A percentile compares a stretch with the other conserved stretches of the same genome.
These are phyloP conservation scores for Oophaga pumilio DNA, from an alignment of 2,113 vertebrate species.

Conservation along the genomic window DNA sequence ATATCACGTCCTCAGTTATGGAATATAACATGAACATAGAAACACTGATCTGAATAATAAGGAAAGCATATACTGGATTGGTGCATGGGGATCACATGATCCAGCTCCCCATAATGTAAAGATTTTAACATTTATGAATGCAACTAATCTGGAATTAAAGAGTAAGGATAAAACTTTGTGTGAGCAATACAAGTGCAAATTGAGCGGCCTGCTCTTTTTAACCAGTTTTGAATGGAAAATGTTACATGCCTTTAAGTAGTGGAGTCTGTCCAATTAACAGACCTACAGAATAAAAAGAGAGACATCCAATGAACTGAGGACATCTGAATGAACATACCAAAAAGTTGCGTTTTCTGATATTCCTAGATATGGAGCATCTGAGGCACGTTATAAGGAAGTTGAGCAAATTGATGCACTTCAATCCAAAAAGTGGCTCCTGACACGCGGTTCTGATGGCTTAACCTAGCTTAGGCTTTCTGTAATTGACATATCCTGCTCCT, in stretches of 20 bases:
- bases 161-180: no score
- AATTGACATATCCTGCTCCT: neutral
- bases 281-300: conserved; percentile 3
- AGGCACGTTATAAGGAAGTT: neutral
- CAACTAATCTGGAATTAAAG: no score
- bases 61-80: no score
- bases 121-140: no score
- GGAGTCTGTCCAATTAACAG: conserved; percentile 33
- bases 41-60: no score
- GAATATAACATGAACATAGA: no score
- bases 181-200: no score
- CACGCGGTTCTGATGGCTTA: neutral
- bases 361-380: neutral
- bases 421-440: neutral
- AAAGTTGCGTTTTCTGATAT: neutral
- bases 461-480: neutral
- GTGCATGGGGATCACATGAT: no score
- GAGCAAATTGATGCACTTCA: neutral
- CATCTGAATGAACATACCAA: neutral
- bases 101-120: no score
- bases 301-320: neutral
- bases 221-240: neutral
- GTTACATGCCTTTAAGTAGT: conserved; percentile 27
- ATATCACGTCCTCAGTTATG: no score
- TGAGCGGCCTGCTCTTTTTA: no score